A percentile compares a stretch with the other conserved stretches of the same genome.
phyloP scores from a whole-genome alignment of 2,113 vertebrate species.

The Amblyopsis rosae region DNA sequence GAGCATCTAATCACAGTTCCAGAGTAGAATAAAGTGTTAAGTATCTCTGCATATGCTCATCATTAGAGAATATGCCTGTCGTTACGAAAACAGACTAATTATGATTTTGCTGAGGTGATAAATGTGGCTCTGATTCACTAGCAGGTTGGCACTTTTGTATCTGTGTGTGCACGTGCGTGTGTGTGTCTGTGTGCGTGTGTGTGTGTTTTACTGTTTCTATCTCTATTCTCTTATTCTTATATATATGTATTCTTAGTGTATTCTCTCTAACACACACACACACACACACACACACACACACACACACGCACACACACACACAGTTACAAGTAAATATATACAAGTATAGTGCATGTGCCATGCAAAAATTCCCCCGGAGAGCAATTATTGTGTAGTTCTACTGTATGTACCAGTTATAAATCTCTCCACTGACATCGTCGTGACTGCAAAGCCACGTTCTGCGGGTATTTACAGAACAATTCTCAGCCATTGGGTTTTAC shows the following conservation, averaged over 20 bases:
- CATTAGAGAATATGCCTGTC: constrained; percentile 34
- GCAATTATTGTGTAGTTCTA: constrained; percentile 58
- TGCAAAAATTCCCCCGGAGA: constrained; percentile 45
- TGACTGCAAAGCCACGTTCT: constrained; percentile 56
- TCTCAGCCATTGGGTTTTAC: constrained; percentile 35
- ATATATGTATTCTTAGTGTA: background rate
- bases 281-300: background rate
- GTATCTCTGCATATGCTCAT: constrained; percentile 42
- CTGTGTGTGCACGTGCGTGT: constrained; percentile 16
- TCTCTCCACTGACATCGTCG: constrained; percentile 44
- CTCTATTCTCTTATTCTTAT: background rate
- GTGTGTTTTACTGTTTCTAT: background rate
- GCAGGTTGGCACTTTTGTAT: constrained; percentile 5
- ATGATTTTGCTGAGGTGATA: constrained; percentile 56
- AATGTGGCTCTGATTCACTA: constrained; percentile 63
- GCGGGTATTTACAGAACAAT: constrained; percentile 52
- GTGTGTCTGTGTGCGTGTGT: constrained; percentile 15
- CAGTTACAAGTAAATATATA: background rate
- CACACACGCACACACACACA: constrained; percentile 7
- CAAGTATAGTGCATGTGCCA: background rate
- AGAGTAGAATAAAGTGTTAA: constrained; percentile 44
- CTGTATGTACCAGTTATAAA: constrained; percentile 57
- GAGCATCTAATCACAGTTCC: constrained; percentile 6
- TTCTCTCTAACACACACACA: background rate
- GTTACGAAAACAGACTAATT: constrained; percentile 55